Percentiles rank a stretch among this genome's conserved stretches.
These are phyloP conservation scores for Brachyrhaphis roseni DNA, from an alignment of 2,797 vertebrate genomes.

Conservation along the genomic window DNA sequence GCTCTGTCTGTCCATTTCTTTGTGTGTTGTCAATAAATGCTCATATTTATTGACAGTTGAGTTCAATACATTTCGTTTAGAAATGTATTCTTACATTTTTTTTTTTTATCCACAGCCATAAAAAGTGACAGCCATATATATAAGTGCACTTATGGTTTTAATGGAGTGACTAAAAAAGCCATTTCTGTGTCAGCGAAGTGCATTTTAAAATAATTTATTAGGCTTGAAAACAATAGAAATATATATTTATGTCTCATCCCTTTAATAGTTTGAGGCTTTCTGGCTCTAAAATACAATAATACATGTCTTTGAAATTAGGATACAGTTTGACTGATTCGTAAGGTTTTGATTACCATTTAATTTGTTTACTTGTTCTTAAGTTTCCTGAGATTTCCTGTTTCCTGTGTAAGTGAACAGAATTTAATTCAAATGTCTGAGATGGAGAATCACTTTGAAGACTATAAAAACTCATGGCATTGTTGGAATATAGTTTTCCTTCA, in stretches of 20 bases:
- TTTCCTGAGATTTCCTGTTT: neutral
- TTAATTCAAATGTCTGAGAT: slow-evolving; percentile 27
- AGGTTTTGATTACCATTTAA: neutral
- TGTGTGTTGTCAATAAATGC: neutral
- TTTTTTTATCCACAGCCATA: neutral
- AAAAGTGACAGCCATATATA: neutral
- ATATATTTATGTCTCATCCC: neutral
- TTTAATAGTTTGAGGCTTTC: neutral
- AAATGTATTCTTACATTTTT: neutral
- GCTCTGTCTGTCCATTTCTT: neutral
- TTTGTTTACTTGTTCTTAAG: neutral
- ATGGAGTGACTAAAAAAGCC: neutral
- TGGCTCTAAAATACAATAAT: neutral
- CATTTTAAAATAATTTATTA: neutral
- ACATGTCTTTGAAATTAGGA: neutral
- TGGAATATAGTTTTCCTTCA: slow-evolving; percentile 68
- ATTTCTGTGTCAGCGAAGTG: neutral
- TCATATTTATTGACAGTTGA: neutral
- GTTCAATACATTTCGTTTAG: neutral
- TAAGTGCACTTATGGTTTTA: neutral
- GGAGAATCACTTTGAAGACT: slow-evolving; percentile 33
- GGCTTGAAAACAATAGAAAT: neutral
- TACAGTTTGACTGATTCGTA: neutral
- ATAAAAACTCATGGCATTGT: slow-evolving; percentile 52
- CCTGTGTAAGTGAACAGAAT: neutral